Conservation (phyloP, 2,113 vertebrate species). For the Ailurus styani region DNA sequence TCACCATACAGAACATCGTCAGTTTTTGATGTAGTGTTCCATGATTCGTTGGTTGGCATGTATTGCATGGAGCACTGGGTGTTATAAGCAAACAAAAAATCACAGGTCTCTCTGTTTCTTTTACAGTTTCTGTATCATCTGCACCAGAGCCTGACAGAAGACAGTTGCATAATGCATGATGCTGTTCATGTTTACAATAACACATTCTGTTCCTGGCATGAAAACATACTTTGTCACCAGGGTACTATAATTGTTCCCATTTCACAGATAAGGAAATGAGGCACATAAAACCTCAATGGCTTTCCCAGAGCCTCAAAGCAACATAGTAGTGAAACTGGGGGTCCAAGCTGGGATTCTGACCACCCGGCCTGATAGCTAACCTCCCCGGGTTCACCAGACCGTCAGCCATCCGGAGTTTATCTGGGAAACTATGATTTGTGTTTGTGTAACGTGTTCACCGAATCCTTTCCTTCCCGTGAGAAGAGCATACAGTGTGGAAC, state of each 20-base stretch:
- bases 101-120: background rate
- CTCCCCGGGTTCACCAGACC: background rate
- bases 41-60: too few species aligned
- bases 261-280: background rate
- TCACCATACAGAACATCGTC: too few species aligned
- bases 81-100: too few species aligned
- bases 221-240: background rate
- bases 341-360: background rate
- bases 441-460: rapidly evolving
- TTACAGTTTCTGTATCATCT: background rate
- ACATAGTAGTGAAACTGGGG: background rate
- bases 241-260: too few species aligned
- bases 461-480: background rate
- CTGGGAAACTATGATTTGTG: background rate
- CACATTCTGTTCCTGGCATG: background rate
- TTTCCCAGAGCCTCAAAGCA: background rate
- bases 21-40: too few species aligned
- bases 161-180: background rate
- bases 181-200: background rate
- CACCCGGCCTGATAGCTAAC: rapidly evolving
- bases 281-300: background rate
- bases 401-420: background rate
- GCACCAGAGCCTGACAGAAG: background rate
- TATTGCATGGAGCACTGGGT: too few species aligned
- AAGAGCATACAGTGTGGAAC: background rate